Percentiles rank a stretch among this genome's conserved stretches.
These are phyloP conservation scores for Pachliopta kotzebuea DNA, from an alignment of 2,888 invertebrate species.

Conservation along the genomic window DNA sequence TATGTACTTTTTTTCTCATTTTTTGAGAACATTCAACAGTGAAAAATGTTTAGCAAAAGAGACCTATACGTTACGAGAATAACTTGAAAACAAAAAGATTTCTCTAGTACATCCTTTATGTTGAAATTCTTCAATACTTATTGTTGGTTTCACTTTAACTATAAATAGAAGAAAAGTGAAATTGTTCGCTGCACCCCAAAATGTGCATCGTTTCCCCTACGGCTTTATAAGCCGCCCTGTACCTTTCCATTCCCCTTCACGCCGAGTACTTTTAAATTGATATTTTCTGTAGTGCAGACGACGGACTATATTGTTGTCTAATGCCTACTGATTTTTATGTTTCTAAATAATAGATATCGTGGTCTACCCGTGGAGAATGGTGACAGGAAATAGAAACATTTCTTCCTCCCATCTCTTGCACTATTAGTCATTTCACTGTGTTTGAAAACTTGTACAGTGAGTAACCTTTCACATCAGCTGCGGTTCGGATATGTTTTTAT, in stretches of 20 bases:
- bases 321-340: slow-evolving; percentile 32
- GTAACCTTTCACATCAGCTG: slow-evolving; percentile 19
- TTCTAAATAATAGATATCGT: slow-evolving; percentile 26
- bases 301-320: slow-evolving; percentile 32
- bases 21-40: too few relatives aligned
- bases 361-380: slow-evolving; percentile 26
- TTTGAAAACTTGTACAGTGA: slow-evolving; percentile 14
- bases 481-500: slow-evolving; percentile 7
- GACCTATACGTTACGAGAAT: too few relatives aligned
- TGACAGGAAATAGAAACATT: slow-evolving; percentile 30
- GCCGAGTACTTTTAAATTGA: slow-evolving; percentile 40
- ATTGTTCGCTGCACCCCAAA: slow-evolving; percentile 39
- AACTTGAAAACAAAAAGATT: too few relatives aligned
- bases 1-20: too few relatives aligned
- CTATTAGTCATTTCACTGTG: slow-evolving; percentile 17
- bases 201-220: slow-evolving; percentile 38
- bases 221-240: slow-evolving; percentile 39
- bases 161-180: slow-evolving; percentile 34
- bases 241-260: slow-evolving; percentile 34
- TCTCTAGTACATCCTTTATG: too few relatives aligned
- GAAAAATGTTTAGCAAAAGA: too few relatives aligned
- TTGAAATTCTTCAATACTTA: too few relatives aligned
- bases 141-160: slow-evolving; percentile 20
- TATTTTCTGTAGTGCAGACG: slow-evolving; percentile 39
- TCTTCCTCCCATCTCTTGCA: slow-evolving; percentile 6